These are phyloP conservation scores for Ceuthmochares aereus DNA, from an alignment of 2,113 vertebrate species.

Conservation along the genomic window DNA sequence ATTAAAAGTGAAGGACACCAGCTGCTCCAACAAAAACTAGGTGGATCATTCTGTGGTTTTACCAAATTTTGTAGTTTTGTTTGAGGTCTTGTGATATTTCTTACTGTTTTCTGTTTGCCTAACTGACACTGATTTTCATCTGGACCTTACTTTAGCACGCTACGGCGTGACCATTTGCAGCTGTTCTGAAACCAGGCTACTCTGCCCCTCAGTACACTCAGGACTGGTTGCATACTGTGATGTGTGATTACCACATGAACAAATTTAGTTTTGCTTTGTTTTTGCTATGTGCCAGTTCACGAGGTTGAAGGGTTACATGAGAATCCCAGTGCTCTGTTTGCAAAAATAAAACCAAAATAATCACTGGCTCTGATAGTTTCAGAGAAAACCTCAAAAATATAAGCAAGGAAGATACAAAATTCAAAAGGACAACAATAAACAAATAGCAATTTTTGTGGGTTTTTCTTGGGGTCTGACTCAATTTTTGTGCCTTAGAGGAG, in stretches of 20 bases:
- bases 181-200: background rate
- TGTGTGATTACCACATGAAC: background rate
- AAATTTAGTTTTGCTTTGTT: background rate
- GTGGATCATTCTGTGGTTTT: background rate
- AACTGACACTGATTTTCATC: background rate
- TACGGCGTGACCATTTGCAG: background rate
- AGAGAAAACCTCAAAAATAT: conserved; percentile 40
- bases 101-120: background rate
- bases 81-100: background rate
- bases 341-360: conserved; percentile 16
- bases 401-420: conserved; percentile 9
- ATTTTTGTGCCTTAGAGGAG: accelerated
- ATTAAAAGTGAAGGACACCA: background rate
- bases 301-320: background rate
- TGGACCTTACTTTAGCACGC: background rate
- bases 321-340: background rate
- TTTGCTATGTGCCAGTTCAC: background rate
- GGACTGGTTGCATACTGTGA: background rate
- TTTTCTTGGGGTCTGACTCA: background rate
- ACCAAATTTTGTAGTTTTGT: background rate
- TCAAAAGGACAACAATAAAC: background rate
- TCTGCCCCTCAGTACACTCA: background rate
- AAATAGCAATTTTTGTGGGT: conserved; percentile 4
- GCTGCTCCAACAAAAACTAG: accelerated
- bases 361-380: background rate